Conservation (phyloP, 2,113 vertebrate species). For the Dryoscopus gambensis region DNA sequence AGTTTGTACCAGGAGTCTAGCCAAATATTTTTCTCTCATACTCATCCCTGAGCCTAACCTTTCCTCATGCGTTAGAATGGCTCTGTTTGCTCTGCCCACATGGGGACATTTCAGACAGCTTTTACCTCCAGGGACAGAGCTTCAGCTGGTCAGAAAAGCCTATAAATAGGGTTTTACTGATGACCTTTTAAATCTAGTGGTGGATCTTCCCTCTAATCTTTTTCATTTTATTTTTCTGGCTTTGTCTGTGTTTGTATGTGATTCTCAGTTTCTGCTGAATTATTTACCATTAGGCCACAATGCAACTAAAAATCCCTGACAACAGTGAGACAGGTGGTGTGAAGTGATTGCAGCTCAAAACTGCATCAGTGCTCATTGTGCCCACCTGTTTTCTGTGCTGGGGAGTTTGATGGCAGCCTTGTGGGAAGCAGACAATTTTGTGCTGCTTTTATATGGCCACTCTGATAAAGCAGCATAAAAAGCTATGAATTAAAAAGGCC, state of each 20-base stretch:
- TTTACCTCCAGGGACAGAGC: background rate
- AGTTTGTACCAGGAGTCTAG: slow-evolving; percentile 50
- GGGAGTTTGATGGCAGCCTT: background rate
- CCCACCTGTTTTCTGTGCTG: background rate
- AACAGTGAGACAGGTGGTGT: background rate
- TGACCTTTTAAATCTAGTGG: background rate
- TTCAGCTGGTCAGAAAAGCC: background rate
- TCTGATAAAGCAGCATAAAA: background rate
- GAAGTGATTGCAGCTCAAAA: background rate
- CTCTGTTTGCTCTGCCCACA: slow-evolving; percentile 21
- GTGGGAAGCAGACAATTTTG: background rate
- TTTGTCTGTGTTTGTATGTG: background rate
- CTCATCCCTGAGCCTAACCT: slow-evolving; percentile 30
- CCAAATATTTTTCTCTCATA: slow-evolving; percentile 42
- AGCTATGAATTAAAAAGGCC: background rate
- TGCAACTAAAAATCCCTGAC: background rate
- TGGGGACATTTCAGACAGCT: background rate
- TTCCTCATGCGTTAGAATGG: background rate
- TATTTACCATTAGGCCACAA: background rate
- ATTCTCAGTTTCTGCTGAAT: background rate
- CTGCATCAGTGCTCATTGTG: background rate
- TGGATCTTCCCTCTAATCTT: background rate
- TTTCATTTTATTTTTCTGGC: background rate
- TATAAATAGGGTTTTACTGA: slow-evolving; percentile 39
- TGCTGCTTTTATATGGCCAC: background rate